Base-by-base conservation (phyloP, 1,140 invertebrate genomes). In the Musca vetustissima region DNA sequence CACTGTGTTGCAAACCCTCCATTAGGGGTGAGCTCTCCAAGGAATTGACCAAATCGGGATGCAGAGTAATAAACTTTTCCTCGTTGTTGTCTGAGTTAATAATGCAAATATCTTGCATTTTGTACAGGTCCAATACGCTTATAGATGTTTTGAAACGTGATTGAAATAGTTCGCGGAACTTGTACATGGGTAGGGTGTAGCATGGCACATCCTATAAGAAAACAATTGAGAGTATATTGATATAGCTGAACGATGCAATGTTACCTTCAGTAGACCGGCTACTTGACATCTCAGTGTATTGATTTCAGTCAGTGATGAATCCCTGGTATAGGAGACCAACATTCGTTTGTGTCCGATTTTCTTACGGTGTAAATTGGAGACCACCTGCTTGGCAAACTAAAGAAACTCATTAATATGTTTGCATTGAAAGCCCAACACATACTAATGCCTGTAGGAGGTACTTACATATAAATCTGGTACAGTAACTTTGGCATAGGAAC, bases 91-190 rank as follows among this genome's bases (percentile, higher is more conserved):
- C 89, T 64, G 93, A 90, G 2, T 85, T 86, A 9, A 95, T 89
- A n/a, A 86, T 85, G 72, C 93, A 90, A 25, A 91, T 87, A 74
- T 94, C 92, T 72, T 88, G 89, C 85, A 94, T 87, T 78, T 91
- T 90, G 75, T 92, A 92, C 64, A 96, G 83, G 74, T 95, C 93
- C 1, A 92, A 90, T 1, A 94, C 88, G 73, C 90, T 91, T 19
- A 94, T 88, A 1, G 90, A 89, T 52, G 89, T 88, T 80, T 92
- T 88, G 76, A 90, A 95, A 68, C 93, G 88, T 73, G 89, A 91
- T 82, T 95, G 93, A 79, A 92, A 93, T 72, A 94, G 85, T 82
- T 95, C 92, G 66, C 93, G 88, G 73, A 96, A 94, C 82, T 93
- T 93, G 77, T 94, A 94, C 28, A 96, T 85, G 2, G 92, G 92